These are phyloP conservation scores for Caenorhabditis doughertyi DNA, from an alignment of 2,888 invertebrate species.

Conservation along the genomic window DNA sequence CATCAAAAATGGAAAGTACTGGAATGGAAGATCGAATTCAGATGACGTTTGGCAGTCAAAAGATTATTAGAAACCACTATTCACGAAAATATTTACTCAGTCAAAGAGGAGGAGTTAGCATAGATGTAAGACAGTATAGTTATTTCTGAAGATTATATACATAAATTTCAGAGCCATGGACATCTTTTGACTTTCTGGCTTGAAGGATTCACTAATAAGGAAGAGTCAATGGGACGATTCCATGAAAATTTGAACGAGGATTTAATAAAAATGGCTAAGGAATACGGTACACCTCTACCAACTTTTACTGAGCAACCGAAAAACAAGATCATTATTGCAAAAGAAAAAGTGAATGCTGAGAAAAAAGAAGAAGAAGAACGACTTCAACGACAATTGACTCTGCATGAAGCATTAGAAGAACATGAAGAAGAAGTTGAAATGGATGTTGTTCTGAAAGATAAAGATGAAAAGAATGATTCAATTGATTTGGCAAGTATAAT, in stretches of 20 bases:
- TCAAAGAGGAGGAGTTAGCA: constrained; percentile 59
- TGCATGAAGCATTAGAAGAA: constrained; percentile 30
- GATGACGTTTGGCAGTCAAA: constrained; percentile 77
- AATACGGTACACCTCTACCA: not conserved
- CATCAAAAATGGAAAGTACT: constrained; percentile 81
- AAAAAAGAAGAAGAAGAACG: constrained; percentile 30
- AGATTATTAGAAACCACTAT: constrained; percentile 75
- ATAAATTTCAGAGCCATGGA: constrained; percentile 44
- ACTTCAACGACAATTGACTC: constrained; percentile 16
- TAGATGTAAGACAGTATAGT: constrained; percentile 26
- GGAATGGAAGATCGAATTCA: constrained; percentile 80
- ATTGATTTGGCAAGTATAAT: constrained; percentile 13
- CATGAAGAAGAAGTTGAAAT: constrained; percentile 35
- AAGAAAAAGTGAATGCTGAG: constrained; percentile 33
- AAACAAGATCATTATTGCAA: constrained; percentile 28
- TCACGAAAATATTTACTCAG: constrained; percentile 75
- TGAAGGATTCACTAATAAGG: constrained; percentile 73
- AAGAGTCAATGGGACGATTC: not conserved
- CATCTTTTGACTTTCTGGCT: constrained; percentile 79
- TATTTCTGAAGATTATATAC: not conserved
- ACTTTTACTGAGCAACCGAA: not conserved
- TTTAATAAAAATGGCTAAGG: not conserved
- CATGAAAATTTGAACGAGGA: not conserved
- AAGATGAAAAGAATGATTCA: not conserved
- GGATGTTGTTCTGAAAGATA: constrained; percentile 16